Evolutionary conservation across 1,140 invertebrate species (phyloP).

Genomic region (Archivesica marissinica): DNA sequence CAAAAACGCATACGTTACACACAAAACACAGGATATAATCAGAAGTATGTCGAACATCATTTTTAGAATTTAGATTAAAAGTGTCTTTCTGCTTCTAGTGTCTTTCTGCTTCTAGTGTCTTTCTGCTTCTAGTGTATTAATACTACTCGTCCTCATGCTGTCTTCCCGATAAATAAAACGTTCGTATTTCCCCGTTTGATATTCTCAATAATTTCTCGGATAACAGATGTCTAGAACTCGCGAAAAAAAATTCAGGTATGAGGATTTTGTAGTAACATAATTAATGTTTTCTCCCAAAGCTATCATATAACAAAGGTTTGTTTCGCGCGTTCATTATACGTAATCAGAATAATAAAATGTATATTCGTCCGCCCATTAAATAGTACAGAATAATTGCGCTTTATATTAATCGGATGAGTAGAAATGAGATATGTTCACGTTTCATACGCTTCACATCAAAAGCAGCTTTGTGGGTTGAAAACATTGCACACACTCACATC

Average conservation of each 20-base stretch:
- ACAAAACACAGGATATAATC: not conserved
- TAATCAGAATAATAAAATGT: not conserved
- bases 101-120: not conserved
- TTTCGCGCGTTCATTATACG: not conserved
- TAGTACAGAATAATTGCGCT: not conserved
- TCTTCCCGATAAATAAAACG: not conserved
- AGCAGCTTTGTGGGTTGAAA: not conserved
- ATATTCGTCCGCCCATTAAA: not conserved
- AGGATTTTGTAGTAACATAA: not conserved
- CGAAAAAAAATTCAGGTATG: not conserved
- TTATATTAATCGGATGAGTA: not conserved
- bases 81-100: not conserved
- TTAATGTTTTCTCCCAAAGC: not conserved
- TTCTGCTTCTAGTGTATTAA: not conserved
- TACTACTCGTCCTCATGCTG: not conserved
- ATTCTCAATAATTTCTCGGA: not conserved
- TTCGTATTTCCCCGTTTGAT: not conserved
- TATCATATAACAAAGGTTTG: not conserved
- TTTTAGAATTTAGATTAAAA: not conserved
- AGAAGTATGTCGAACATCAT: conserved; percentile 26
- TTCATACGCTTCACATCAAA: not conserved
- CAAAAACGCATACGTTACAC: not conserved
- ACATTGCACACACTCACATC: not conserved
- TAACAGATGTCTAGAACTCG: not conserved
- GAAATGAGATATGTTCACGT: not conserved